Evolutionary conservation across 2,113 vertebrate species (phyloP), one percentile per base, ranked within the genome.

Genomic region (Leptocoma aspasia): DNA sequence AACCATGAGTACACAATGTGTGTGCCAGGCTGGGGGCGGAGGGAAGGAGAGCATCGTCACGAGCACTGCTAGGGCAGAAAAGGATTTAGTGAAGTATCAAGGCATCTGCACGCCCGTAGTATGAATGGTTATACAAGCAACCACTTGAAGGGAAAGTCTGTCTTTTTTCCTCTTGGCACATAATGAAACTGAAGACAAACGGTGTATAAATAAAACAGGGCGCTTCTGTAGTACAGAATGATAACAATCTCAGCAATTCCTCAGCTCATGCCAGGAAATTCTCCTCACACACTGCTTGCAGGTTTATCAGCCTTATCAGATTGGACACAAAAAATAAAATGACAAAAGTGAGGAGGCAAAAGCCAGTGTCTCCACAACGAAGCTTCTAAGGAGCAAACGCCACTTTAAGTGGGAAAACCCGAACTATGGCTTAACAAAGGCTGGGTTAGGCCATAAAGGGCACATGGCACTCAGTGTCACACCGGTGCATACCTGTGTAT

Each of bases 61-160:
- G 0, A 69, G 44, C 13, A 35, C 2, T 33, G 30, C 59, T 73
- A 47, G 50, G 54, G 50, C 45, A 87, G 28, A 24, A 39, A 79
- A 47, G 31, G 8, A 76, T 53, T 57, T 70, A 59, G 71, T 91
- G 39, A n/a, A 69, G 33, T 11, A 72, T 17, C 41, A 42, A 63
- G 85, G 49, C 2, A 1, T 15, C 41, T 0, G 0, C 54, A 59
- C 0, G 0, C 18, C 45, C 3, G 0, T 3, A 59, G 42, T 26
- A 83, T 70, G 84, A 91, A 90, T 33, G 59, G 52, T 59, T 69
- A 69, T 11, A 63, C 71, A 80, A 75, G 94, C 59, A 39, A 73
- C 6, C 7, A 7, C 89, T 83, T 75, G 82, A 83, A 86, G 82
- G 71, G 75, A 88, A 83, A 89, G 63, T 44, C 88, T 93, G 76